These are phyloP conservation scores for Poecilia gillii DNA, from an alignment of 2,797 vertebrate species.

Conservation along the genomic window DNA sequence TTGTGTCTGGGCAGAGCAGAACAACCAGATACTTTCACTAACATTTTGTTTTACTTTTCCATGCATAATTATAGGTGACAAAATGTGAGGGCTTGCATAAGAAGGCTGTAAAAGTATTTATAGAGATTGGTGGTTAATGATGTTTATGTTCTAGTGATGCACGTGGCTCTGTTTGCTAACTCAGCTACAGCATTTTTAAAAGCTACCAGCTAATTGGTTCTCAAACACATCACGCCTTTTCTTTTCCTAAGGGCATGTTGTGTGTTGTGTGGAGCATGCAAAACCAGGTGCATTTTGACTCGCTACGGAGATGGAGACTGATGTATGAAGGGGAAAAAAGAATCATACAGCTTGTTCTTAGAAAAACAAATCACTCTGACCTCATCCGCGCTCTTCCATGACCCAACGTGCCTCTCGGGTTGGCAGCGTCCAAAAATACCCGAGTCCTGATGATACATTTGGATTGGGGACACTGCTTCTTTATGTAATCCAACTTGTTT, in stretches of 20 bases:
- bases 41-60: not conserved
- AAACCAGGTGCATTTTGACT: conserved; percentile 28
- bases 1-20: not conserved
- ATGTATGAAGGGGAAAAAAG: conserved; percentile 38
- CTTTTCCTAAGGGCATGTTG: not conserved
- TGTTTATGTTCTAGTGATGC: not conserved
- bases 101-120: not conserved
- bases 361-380: conserved; percentile 43
- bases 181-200: not conserved
- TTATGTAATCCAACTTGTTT: conserved; percentile 34
- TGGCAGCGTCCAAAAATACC: conserved; percentile 53
- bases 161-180: not conserved
- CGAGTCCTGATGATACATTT: conserved; percentile 48
- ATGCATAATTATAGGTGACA: not conserved
- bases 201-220: not conserved
- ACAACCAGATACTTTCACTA: not conserved
- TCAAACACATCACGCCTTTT: not conserved
- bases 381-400: conserved; percentile 20
- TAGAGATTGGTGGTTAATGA: not conserved
- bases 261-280: not conserved
- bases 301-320: conserved; percentile 37
- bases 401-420: conserved; percentile 34
- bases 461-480: conserved; percentile 39
- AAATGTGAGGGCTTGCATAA: not conserved
- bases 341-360: conserved; percentile 16